Percentiles rank a stretch among this genome's conserved stretches.
Evolutionary conservation across 2,797 vertebrate species (phyloP).

Genomic region (Gallirallus australis): DNA sequence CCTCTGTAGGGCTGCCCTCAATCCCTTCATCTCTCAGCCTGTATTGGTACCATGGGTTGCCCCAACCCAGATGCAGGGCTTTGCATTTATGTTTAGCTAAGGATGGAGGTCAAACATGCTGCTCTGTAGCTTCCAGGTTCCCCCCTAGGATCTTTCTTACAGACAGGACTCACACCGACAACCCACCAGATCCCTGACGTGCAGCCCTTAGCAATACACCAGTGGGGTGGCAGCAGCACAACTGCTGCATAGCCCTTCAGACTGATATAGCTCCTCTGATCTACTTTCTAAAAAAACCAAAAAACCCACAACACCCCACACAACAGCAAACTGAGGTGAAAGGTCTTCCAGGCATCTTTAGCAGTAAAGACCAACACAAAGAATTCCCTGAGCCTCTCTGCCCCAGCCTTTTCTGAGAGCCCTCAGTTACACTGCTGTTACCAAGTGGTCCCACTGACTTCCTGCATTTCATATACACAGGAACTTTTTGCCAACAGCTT

Average conservation of each 20-base stretch:
- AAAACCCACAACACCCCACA: no score
- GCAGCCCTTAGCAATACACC: not conserved
- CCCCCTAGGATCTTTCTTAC: not conserved
- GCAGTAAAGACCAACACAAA: not conserved
- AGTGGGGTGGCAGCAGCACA: not conserved
- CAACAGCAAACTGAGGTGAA: not conserved
- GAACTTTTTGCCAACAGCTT: not conserved
- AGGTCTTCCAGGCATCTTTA: not conserved
- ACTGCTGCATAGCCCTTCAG: not conserved
- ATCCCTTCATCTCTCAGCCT: not conserved
- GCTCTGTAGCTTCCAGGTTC: not conserved
- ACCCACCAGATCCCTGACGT: not conserved
- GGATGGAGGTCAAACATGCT: not conserved
- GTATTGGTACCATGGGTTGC: accelerated
- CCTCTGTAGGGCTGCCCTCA: not conserved
- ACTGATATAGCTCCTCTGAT: not conserved
- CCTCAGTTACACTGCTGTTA: accelerated
- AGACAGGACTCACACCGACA: not conserved
- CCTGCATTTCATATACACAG: not conserved
- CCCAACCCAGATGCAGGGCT: not conserved
- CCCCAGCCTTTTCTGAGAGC: not conserved
- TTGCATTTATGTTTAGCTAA: not conserved
- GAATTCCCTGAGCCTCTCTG: not conserved
- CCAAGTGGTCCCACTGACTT: not conserved
- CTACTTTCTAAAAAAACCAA: not conserved